Conservation (phyloP, 2,113 vertebrate genomes). For the Erythrolamprus reginae region DNA sequence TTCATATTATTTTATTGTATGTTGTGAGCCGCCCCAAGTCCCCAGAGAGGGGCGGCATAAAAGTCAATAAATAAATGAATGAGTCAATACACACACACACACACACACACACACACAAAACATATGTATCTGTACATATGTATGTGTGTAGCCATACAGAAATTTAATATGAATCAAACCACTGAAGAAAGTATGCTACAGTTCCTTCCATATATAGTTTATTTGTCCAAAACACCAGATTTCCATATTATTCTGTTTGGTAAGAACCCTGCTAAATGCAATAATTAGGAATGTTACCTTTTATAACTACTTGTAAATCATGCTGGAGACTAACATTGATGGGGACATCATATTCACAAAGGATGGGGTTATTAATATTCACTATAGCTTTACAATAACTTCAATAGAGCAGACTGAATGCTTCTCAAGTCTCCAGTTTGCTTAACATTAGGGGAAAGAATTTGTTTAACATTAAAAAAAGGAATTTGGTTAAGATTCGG, state of each 20-base stretch:
- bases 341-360: not conserved
- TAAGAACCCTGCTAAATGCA: not conserved
- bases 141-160: not conserved
- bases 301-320: not conserved
- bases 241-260: not conserved
- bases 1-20: no score
- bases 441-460: not conserved
- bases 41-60: no score
- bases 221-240: not conserved
- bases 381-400: not conserved
- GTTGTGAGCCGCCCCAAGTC: no score
- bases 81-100: no score
- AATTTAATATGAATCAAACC: not conserved
- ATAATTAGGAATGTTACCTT: not conserved
- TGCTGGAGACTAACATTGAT: not conserved
- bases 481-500: not conserved
- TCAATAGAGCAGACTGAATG: not conserved
- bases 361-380: not conserved
- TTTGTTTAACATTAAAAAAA: not conserved
- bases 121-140: no score
- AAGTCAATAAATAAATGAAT: no score
- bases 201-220: not conserved
- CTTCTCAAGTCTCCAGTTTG: not conserved
- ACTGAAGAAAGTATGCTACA: not conserved
- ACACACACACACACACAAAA: no score